Evolutionary conservation across 2,113 vertebrate species (phyloP), one percentile per base, ranked within the genome.

Genomic region (Myxocyprinus asiaticus): DNA sequence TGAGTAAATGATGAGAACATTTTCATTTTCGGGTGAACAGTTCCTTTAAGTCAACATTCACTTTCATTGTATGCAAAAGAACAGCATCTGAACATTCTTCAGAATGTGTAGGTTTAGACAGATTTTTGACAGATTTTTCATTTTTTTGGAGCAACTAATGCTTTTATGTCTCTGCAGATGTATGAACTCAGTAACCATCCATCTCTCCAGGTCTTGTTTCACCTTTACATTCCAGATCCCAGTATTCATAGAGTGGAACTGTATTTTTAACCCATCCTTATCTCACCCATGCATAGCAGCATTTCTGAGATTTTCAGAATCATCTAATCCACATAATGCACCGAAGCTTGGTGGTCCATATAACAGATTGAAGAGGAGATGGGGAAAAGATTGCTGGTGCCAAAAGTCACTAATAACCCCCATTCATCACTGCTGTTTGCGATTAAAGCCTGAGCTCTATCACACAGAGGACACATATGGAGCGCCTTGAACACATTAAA

Each of bases 401-500:
- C 56, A 65, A 17, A 61, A 76, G 51, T 11, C 15, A 22, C 7
- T 33, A 74, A 7, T 47, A 33, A 33, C 22, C 22, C 22, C 22
- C 22, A 33, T 79, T 83, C 56, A 72, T 72, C 61, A 67, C 9
- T 73, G 61, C 56, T 73, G 61, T 75, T 66, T 63, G 62, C 73
- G 51, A 77, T 44, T 61, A 44, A 62, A 77, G 51, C 64, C 69
- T 73, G 59, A 69, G 42, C 67, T 72, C 47, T 59, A 61, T 61
- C 55, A 53, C 72, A 80, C 67, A 73, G 58, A 76, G 73, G 14
- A 78, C 59, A 76, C 56, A 64, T 65, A 45, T 45, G 10, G 55
- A n/a, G 58, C 48, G 48, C 43, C 63, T 78, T 74, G 77, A 62
- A 58, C 59, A 75, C 63, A 84, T 79, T 67, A 81, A 81, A 84